A percentile compares a stretch with the other conserved stretches of the same genome.
Evolutionary conservation across 1,140 invertebrate species (phyloP).

Genomic region (Drosophila pandora): DNA sequence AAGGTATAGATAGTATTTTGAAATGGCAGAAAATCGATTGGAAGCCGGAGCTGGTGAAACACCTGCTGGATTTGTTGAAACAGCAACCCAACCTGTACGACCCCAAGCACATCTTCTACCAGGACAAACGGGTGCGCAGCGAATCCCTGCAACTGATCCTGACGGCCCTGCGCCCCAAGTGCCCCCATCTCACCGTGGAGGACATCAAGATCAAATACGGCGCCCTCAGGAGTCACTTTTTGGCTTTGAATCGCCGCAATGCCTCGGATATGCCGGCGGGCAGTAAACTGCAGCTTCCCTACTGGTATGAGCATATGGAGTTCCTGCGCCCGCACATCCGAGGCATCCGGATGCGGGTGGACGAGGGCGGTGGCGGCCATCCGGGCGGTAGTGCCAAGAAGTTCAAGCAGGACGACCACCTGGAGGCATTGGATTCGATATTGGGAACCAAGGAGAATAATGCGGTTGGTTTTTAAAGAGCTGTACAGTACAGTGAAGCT

Average conservation of each 20-base stretch:
- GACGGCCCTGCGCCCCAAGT: not conserved
- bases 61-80: not conserved
- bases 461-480: not conserved
- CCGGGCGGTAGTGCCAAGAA: not conserved
- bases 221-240: not conserved
- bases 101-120: not conserved
- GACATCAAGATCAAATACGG: not conserved
- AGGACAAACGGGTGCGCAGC: not conserved
- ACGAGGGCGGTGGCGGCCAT: not conserved
- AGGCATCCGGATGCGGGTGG: not conserved
- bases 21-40: not conserved
- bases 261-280: not conserved
- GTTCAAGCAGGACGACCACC: not conserved
- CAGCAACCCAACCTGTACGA: not conserved
- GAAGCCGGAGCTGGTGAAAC: not conserved
- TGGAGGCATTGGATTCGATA: not conserved
- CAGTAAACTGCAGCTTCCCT: not conserved
- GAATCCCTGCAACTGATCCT: not conserved
- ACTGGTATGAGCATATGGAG: conserved; percentile 4
- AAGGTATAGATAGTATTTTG: not conserved
- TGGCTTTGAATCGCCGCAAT: not conserved
- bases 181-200: not conserved
- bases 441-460: not conserved
- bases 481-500: too few species aligned
- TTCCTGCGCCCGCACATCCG: not conserved